Base-by-base conservation (phyloP, 2,113 vertebrate genomes). In the Brienomyrus longianalis region DNA sequence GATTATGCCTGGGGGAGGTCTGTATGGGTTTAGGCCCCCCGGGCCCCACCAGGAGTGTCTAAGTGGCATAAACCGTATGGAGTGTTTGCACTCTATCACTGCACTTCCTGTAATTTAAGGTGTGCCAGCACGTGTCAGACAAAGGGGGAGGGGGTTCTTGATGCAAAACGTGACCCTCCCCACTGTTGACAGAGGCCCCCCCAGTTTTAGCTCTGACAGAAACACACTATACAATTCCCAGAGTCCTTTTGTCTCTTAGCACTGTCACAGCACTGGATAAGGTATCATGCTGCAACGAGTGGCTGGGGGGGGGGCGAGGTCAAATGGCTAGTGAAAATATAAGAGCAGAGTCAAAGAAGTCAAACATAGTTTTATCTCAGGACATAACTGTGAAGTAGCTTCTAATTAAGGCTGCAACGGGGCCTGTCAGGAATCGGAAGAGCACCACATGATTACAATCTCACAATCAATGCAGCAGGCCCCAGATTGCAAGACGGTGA, bases 81-180 rank as follows among this genome's bases (percentile, higher is more conserved):
- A 51, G 21, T 66, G 31, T 52, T 90, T 90, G 88, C 59, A 62
- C 54, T 70, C 48, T 89, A 50, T 74, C 51, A 87, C 21, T 74
- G 56, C n/a, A 47, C 54, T 54, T 83, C n/a, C 56, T 87, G 66
- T 88, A 77, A 88, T 87, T 87, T 52, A 80, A 83, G 86, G 56
- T 54, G 54, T 80, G 80, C 48, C 87, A 84, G 84, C 90, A 88
- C 54, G 77, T 90, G 90, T 83, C 70, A 85, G 52, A 88, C 51
- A 45, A 51, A 10, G 56, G 80, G 89, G 90, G 45, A 7, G 54
- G 54, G 74, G 48, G 45, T 27, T 31, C 13, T 21, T 21, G 39
- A 10, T 19, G 35, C n/a, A 87, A 87, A 87, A 86, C 9, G 9
- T 9, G 1, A 52, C n/a, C 70, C 70, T 27, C 66, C 66, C 31